Percentiles rank a stretch among this genome's conserved stretches.
Conservation (phyloP, 1,140 invertebrate genomes). For the Homarus americanus region DNA sequence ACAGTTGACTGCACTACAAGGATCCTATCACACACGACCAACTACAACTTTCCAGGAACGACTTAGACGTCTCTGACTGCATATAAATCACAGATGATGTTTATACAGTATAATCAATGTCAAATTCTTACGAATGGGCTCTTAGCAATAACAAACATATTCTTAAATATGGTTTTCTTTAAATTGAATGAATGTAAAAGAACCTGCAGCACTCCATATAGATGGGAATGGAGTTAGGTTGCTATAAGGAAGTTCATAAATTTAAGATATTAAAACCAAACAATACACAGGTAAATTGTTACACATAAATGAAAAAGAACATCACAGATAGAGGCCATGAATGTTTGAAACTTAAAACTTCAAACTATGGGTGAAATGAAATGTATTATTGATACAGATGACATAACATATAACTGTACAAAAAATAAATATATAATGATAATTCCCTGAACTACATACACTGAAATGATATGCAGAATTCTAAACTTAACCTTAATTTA, state of each 20-base stretch:
- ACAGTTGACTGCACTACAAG: conserved; percentile 46
- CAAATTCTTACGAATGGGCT: not conserved
- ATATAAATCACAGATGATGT: conserved; percentile 18
- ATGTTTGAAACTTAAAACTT: not conserved
- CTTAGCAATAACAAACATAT: not conserved
- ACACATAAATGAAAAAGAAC: not conserved
- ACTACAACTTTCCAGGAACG: conserved; percentile 10
- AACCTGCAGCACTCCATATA: not conserved
- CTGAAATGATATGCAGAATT: conserved; percentile 46
- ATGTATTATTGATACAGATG: conserved; percentile 8
- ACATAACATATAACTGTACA: conserved; percentile 38
- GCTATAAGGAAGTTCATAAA: too few relatives aligned
- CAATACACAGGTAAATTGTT: not conserved
- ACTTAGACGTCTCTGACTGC: not conserved
- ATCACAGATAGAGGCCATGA: conserved; percentile 11
- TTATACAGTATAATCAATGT: not conserved
- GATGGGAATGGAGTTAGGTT: not conserved
- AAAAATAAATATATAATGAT: conserved; percentile 46
- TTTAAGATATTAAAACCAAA: not conserved
- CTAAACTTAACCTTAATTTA: conserved; percentile 14
- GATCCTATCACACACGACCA: conserved; percentile 14
- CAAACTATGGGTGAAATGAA: conserved; percentile 10
- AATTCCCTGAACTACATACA: conserved; percentile 46
- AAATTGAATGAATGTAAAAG: not conserved
- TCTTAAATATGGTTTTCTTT: not conserved